Evolutionary conservation across 2,113 vertebrate genomes (phyloP).

Genomic region (Ctenomys sociabilis): DNA sequence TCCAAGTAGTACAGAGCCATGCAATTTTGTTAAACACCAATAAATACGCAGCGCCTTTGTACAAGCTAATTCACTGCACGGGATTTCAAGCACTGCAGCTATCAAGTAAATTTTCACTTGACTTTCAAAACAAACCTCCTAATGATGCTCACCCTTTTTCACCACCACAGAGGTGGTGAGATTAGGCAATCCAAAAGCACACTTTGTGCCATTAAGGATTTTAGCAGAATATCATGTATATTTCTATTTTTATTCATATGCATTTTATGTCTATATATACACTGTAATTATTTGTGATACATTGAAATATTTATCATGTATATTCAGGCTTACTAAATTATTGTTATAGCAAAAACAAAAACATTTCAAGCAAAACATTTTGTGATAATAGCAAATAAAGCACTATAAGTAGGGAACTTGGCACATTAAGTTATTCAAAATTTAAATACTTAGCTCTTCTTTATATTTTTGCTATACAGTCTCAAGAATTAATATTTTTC

Average conservation of each 20-base stretch:
- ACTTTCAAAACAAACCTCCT: constrained; percentile 20
- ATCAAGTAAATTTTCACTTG: constrained; percentile 49
- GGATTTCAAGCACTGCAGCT: constrained; percentile 49
- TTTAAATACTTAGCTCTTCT: not conserved
- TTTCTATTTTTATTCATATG: not conserved
- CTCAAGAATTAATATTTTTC: not conserved
- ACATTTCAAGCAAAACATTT: not conserved
- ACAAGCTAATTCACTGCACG: constrained; percentile 56
- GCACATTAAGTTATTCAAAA: not conserved
- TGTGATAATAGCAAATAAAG: not conserved
- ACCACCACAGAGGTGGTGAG: constrained; percentile 18
- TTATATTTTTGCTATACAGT: constrained; percentile 8
- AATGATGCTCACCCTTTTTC: constrained; percentile 19
- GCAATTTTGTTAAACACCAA: constrained; percentile 65
- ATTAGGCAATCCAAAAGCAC: not conserved
- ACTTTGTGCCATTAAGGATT: not conserved
- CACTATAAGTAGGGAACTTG: not conserved
- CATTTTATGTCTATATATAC: not conserved
- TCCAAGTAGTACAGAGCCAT: constrained; percentile 49
- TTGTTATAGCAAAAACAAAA: not conserved
- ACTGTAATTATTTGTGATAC: not conserved
- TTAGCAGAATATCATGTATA: not conserved
- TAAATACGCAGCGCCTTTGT: constrained; percentile 60
- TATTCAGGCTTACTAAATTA: not conserved
- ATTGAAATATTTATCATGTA: not conserved